Conservation (phyloP, 2,113 vertebrate genomes). For the Pteruthius melanotis region DNA sequence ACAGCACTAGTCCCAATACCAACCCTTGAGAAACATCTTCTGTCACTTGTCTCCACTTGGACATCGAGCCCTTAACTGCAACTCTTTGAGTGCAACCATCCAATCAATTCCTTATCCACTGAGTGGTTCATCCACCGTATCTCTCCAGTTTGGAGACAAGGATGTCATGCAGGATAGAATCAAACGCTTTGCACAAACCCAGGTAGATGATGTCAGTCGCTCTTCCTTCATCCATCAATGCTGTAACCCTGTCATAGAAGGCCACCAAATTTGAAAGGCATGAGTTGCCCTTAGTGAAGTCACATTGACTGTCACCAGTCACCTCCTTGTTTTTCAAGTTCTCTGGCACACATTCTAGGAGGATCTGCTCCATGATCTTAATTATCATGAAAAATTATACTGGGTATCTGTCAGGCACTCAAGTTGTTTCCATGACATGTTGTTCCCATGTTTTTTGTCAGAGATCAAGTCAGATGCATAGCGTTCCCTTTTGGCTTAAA, state of each 20-base stretch:
- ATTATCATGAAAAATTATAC: not conserved
- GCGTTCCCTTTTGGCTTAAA: not conserved
- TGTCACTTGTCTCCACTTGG: not conserved
- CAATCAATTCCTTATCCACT: not conserved
- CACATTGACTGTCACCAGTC: not conserved
- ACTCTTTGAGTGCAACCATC: not conserved
- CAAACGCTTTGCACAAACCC: not conserved
- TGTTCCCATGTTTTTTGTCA: not conserved
- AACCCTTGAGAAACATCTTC: not conserved
- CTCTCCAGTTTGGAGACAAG: not conserved
- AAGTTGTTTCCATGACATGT: not conserved
- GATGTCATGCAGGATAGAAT: not conserved
- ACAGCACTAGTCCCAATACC: not conserved
- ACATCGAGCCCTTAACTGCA: not conserved
- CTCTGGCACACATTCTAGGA: not conserved
- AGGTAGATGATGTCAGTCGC: not conserved
- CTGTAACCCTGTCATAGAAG: not conserved
- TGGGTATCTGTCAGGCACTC: not conserved
- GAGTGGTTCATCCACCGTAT: not conserved
- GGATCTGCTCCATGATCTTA: not conserved
- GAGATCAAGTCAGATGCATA: not conserved
- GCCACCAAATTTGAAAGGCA: not conserved
- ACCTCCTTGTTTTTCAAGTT: not conserved
- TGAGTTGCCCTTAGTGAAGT: not conserved
- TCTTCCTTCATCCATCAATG: not conserved